phyloP scores from a whole-genome alignment of 2,797 vertebrate genomes.

The Rhodeus uyekii region DNA sequence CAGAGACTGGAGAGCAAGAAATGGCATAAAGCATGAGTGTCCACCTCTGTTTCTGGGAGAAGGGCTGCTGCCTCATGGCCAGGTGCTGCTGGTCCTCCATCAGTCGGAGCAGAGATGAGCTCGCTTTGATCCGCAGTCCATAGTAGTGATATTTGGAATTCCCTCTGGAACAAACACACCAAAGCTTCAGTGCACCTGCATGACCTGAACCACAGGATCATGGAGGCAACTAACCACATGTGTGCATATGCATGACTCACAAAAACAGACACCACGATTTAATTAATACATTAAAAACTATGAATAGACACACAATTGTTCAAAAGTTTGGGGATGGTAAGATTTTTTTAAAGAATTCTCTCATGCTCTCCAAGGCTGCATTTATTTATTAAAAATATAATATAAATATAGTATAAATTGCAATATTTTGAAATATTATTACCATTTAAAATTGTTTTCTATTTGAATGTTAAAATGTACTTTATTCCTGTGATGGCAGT shows the following conservation, averaged over 20 bases:
- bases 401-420: background rate
- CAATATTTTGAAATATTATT: background rate
- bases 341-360: background rate
- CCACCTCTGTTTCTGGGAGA: slow-evolving; percentile 94
- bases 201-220: slow-evolving; percentile 13
- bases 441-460: background rate
- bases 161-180: slow-evolving; percentile 73
- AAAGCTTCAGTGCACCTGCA: slow-evolving; percentile 34
- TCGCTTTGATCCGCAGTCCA: slow-evolving; percentile 91
- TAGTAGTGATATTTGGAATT: slow-evolving; percentile 98
- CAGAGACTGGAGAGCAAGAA: background rate
- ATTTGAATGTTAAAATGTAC: background rate
- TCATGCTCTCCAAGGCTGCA: background rate
- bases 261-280: background rate
- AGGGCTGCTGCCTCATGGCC: slow-evolving; percentile 94
- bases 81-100: slow-evolving; percentile 96
- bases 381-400: background rate
- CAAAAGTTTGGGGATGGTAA: background rate
- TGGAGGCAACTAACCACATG: background rate
- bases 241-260: background rate
- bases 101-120: slow-evolving; percentile 87
- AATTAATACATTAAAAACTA: background rate
- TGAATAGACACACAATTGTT: background rate
- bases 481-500: background rate
- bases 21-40: slow-evolving; percentile 2